A percentile compares a stretch with the other conserved stretches of the same genome.
Conservation (phyloP, 2,888 invertebrate species). For the Beris morrisii region DNA sequence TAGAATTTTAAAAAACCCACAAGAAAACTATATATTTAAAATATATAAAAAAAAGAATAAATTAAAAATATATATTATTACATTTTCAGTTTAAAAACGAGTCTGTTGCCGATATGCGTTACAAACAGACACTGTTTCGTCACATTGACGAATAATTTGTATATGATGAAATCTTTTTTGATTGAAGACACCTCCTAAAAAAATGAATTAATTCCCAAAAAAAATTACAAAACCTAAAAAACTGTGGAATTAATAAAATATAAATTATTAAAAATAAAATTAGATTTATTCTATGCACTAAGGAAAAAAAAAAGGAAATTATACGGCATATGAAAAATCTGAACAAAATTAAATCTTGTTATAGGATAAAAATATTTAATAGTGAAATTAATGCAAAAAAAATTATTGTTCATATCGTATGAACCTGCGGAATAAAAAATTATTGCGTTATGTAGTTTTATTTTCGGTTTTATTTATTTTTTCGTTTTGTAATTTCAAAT, state of each 20-base stretch:
- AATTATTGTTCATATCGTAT: conserved; percentile 16
- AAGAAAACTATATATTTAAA: conserved; percentile 23
- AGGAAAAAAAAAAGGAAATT: neutral
- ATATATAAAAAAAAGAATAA: conserved; percentile 9
- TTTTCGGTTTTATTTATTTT: neutral
- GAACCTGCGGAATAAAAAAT: neutral
- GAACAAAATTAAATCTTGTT: conserved; percentile 13
- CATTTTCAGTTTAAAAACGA: conserved; percentile 33
- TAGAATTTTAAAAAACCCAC: conserved; percentile 22
- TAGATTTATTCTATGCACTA: conserved; percentile 1
- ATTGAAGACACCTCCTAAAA: conserved; percentile 34
- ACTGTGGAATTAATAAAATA: neutral
- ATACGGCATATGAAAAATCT: conserved; percentile 8
- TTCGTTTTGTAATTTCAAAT: too few relatives aligned
- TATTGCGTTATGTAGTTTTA: neutral
- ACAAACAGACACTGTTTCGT: conserved; percentile 57
- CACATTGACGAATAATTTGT: conserved; percentile 57
- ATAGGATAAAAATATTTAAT: conserved; percentile 16
- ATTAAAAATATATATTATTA: conserved; percentile 22
- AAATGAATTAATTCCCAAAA: conserved; percentile 28
- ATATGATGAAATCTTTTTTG: conserved; percentile 39
- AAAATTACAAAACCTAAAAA: conserved; percentile 30
- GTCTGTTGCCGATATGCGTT: conserved; percentile 55
- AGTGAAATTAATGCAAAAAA: conserved; percentile 21
- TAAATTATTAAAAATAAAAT: conserved; percentile 9